Evolutionary conservation across 2,113 vertebrate species (phyloP), one percentile per base, ranked within the genome.

Genomic region (Oreochromis tanganicae): DNA sequence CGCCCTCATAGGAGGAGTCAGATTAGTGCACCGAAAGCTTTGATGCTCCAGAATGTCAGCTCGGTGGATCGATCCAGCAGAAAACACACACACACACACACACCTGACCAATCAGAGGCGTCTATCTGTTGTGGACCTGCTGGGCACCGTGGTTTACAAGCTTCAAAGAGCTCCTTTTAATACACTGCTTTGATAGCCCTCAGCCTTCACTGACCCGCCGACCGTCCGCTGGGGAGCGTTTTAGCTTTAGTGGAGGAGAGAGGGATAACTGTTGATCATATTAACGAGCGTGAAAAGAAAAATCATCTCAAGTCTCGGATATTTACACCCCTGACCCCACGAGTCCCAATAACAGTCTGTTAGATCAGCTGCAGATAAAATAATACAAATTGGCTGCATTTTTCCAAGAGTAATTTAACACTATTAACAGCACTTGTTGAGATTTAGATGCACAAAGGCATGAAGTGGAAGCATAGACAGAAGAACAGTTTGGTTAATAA

Each of bases 41-140:
- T 98, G 97, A 97, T 97, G 97, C 96, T 97, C 91, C 91, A 94
- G 97, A 98, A 98, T 97, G 97, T 98, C 98, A 98, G 96, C 92
- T 68, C 84, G 83, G 93, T 95, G 96, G 97, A 99, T 99, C 96
- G 96, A 98, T 98, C 95, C 93, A 89, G 95, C 95, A 96, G 97
- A 97, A 96, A 48, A 50, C 43, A 75, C 71, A 78, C 73, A 78
- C 73, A 91, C 89, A 91, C 95, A 61, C 96, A 97, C 96, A 97
- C 97, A 97, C 96, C 93, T 95, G 92, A 94, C 95, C 97, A 97
- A 97, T 98, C 97, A 97, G 97, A 97, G 96, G 81, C 94, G 95
- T 96, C 97, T 96, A 94, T 97, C 97, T 98, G 97, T 97, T 97
- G 96, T 96, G 96, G 96, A 96, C 96, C 96, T 96, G 96, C 97